Percentiles rank a stretch among this genome's conserved stretches.
Evolutionary conservation across 2,888 invertebrate species (phyloP).

Genomic region (Caenorhabditis wallacei): DNA sequence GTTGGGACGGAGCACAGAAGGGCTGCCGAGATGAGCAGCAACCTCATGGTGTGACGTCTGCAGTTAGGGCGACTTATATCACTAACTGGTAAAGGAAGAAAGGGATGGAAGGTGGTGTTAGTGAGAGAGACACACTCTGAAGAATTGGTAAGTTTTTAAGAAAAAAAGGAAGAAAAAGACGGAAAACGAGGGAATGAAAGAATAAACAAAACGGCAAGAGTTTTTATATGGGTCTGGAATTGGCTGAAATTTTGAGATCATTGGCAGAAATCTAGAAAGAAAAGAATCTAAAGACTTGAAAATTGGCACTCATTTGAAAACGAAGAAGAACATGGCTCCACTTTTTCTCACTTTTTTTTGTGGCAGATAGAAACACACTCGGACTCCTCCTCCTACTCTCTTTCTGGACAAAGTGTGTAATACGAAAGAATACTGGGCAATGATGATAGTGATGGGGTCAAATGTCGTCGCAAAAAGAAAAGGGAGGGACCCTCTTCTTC

Average conservation of each 20-base stretch:
- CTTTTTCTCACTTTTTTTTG: conserved; percentile 22
- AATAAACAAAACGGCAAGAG: conserved; percentile 2
- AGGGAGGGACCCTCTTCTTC: neutral
- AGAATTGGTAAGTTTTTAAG: conserved; percentile 12
- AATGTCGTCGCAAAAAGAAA: conserved; percentile 25
- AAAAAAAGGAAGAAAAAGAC: neutral
- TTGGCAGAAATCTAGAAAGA: conserved; percentile 17
- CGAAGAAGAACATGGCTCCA: neutral
- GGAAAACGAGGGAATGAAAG: neutral
- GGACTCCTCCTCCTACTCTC: conserved; percentile 47
- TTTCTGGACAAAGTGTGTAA: conserved; percentile 3
- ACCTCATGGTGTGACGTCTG: conserved; percentile 66
- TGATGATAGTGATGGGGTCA: conserved; percentile 46
- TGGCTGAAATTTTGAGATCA: conserved; percentile 23
- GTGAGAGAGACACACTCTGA: conserved; percentile 31
- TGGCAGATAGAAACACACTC: conserved; percentile 8
- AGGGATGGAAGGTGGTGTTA: conserved; percentile 6
- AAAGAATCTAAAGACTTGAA: conserved; percentile 13
- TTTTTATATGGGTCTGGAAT: conserved; percentile 2
- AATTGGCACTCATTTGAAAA: neutral
- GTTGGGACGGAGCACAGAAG: conserved; percentile 62
- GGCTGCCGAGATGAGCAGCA: conserved; percentile 65
- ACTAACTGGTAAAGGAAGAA: conserved; percentile 38
- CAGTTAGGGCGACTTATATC: conserved; percentile 29
- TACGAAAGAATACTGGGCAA: conserved; percentile 21